phyloP scores from a whole-genome alignment of 2,797 vertebrate genomes.

The Threskiornis aethiopicus region DNA sequence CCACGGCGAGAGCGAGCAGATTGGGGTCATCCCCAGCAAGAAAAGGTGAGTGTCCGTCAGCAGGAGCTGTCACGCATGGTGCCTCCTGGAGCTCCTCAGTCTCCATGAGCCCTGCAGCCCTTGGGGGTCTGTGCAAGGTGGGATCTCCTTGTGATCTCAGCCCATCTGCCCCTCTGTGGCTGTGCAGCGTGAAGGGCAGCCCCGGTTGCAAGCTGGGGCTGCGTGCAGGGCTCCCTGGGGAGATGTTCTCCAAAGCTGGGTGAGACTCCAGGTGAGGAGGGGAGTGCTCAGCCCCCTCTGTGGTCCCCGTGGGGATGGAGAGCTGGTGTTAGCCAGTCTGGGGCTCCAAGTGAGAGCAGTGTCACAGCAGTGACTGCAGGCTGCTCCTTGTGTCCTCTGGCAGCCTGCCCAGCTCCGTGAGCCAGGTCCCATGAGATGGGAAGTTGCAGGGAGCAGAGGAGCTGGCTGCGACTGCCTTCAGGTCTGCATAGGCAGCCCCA shows the following conservation, averaged over 20 bases:
- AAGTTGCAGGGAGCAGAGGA: not conserved
- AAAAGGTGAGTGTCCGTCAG: conserved; percentile 82
- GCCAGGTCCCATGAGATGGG: not conserved
- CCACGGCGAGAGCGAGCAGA: conserved; percentile 97
- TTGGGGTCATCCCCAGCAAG: conserved; percentile 98
- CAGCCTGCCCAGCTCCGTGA: not conserved
- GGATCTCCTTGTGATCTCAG: not conserved
- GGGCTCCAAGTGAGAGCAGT: not conserved
- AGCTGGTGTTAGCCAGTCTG: not conserved
- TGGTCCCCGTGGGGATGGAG: not conserved
- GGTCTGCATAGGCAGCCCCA: not conserved
- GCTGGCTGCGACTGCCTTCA: not conserved
- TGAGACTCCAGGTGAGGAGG: not conserved
- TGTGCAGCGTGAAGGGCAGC: accelerated
- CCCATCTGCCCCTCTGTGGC: not conserved
- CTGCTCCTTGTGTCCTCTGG: not conserved
- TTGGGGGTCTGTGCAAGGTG: not conserved
- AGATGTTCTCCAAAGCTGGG: not conserved
- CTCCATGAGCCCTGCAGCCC: accelerated
- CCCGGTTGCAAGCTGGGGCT: not conserved
- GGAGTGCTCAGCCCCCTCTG: not conserved
- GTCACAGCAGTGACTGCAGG: not conserved
- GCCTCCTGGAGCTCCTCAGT: not conserved
- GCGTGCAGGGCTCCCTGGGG: not conserved
- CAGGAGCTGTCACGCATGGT: accelerated